phyloP scores from a whole-genome alignment of 2,113 vertebrate species.

The Hyaena hyaena region DNA sequence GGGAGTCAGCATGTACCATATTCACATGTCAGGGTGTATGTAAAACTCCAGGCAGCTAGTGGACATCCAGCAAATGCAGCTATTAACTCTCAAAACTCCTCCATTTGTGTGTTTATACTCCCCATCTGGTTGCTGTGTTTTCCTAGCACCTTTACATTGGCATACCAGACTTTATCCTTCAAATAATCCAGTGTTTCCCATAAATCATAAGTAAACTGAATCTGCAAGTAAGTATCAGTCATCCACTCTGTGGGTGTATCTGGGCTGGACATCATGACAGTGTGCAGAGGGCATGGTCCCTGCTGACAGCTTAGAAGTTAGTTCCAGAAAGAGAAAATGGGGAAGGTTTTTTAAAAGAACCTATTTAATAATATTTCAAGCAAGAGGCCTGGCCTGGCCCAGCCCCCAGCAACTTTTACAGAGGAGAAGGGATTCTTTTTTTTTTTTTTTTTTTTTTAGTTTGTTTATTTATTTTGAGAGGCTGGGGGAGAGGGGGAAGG shows the following conservation, averaged over 20 bases:
- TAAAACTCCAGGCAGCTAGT: too few species aligned
- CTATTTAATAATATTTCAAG: neutral
- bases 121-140: neutral
- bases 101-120: neutral
- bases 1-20: accelerated
- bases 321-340: neutral
- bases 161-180: neutral
- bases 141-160: neutral
- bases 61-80: neutral
- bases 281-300: neutral
- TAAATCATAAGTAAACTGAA: neutral
- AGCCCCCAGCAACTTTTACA: neutral
- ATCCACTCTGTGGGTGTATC: neutral
- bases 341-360: neutral
- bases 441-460: too few species aligned
- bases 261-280: neutral
- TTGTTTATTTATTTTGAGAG: too few species aligned
- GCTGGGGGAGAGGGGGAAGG: too few species aligned
- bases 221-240: neutral
- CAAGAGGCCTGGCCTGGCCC: neutral
- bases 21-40: neutral
- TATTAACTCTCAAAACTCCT: neutral
- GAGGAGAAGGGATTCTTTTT: neutral
- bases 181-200: neutral
- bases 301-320: neutral